These are phyloP conservation scores for Craseonycteris thonglongyai DNA, from an alignment of 2,113 vertebrate genomes.

Conservation along the genomic window DNA sequence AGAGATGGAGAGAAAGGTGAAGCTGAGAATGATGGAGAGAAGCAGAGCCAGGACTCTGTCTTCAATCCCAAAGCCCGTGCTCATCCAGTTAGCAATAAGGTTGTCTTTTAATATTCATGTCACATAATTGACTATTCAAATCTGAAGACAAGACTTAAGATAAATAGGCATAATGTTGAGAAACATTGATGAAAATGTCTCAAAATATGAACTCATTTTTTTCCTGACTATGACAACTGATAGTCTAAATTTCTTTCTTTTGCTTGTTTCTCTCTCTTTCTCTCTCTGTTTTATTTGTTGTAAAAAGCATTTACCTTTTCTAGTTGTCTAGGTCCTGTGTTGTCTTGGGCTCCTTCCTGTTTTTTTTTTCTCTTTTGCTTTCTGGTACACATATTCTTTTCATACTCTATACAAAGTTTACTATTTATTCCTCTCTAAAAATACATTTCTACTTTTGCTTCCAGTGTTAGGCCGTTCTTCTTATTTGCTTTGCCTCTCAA, in stretches of 20 bases:
- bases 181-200: neutral
- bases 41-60: neutral
- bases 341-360: neutral
- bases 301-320: neutral
- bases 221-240: neutral
- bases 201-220: neutral
- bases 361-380: neutral
- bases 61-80: neutral
- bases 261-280: neutral
- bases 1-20: neutral
- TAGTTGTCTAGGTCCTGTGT: neutral
- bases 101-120: neutral
- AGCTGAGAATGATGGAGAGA: neutral
- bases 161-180: neutral
- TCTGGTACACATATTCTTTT: neutral
- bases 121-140: neutral
- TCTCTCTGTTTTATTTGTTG: neutral
- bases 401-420: neutral
- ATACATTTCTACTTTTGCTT: neutral
- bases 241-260: neutral
- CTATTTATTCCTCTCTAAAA: neutral
- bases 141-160: neutral
- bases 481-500: neutral
- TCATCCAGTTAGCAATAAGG: neutral
- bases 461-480: neutral